Evolutionary conservation across 2,113 vertebrate species (phyloP).

Genomic region (Pseudorasbora parva): DNA sequence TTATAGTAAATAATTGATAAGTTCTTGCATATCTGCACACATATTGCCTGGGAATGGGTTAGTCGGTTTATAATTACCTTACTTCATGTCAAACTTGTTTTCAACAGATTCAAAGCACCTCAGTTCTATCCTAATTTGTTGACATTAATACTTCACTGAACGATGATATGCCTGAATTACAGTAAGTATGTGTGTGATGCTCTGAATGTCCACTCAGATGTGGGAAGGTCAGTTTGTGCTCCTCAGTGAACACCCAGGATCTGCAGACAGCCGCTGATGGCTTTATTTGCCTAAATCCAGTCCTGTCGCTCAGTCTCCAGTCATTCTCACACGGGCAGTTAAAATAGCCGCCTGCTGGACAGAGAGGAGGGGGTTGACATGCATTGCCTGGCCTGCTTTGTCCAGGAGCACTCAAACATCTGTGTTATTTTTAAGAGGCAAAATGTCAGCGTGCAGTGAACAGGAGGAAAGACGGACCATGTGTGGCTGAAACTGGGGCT

Average conservation of each 20-base stretch:
- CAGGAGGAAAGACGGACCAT: conserved; percentile 63
- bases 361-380: conserved; percentile 40
- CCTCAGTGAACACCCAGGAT: conserved; percentile 64
- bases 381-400: conserved; percentile 34
- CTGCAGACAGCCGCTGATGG: conserved; percentile 65
- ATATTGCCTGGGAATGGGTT: neutral
- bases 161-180: too few species aligned
- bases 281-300: conserved; percentile 63
- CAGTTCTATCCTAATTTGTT: neutral
- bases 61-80: neutral
- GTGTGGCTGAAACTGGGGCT: conserved; percentile 58
- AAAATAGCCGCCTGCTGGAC: conserved; percentile 67
- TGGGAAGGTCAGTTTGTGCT: conserved; percentile 64
- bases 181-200: too few species aligned
- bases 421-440: conserved; percentile 78
- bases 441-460: conserved; percentile 72
- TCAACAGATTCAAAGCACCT: neutral
- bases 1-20: too few species aligned
- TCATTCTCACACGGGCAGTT: conserved; percentile 61
- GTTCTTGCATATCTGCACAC: neutral
- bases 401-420: conserved; percentile 62
- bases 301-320: conserved; percentile 65
- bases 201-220: neutral
- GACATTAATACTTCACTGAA: neutral
- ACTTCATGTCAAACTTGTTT: neutral